phyloP scores from a whole-genome alignment of 2,888 invertebrate genomes.

The Lobophora halterata region DNA sequence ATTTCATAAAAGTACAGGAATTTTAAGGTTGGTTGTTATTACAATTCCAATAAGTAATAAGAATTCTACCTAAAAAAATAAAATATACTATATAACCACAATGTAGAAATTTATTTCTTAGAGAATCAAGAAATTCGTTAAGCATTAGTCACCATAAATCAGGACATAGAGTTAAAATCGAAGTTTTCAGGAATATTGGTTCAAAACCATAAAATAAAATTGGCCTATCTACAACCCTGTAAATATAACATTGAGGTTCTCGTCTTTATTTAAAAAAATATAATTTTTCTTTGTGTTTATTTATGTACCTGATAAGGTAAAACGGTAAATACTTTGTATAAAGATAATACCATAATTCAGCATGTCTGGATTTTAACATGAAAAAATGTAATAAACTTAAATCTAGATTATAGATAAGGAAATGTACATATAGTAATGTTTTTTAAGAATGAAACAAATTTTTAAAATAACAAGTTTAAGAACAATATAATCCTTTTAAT shows the following conservation, averaged over 20 bases:
- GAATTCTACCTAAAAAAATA: no score
- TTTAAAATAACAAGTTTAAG: no score
- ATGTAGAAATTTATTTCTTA: slow-evolving; percentile 20
- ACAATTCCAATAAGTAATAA: no score
- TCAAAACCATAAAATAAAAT: slow-evolving; percentile 24
- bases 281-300: slow-evolving; percentile 11
- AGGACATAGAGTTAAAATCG: background rate
- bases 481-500: slow-evolving; percentile 16
- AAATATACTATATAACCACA: slow-evolving; percentile 19
- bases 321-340: background rate
- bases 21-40: no score
- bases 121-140: slow-evolving; percentile 41
- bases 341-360: no score
- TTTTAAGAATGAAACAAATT: no score
- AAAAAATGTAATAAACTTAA: no score
- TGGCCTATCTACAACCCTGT: slow-evolving; percentile 67
- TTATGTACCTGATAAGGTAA: background rate
- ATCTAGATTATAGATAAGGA: no score
- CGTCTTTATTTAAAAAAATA: slow-evolving; percentile 23
- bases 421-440: no score
- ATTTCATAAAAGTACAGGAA: no score
- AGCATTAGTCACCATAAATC: slow-evolving; percentile 33
- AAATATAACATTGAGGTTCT: slow-evolving; percentile 52
- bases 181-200: slow-evolving; percentile 8
- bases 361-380: no score